A percentile compares a stretch with the other conserved stretches of the same genome.
Evolutionary conservation across 2,113 vertebrate genomes (phyloP).

Genomic region (Labrus mixtus): DNA sequence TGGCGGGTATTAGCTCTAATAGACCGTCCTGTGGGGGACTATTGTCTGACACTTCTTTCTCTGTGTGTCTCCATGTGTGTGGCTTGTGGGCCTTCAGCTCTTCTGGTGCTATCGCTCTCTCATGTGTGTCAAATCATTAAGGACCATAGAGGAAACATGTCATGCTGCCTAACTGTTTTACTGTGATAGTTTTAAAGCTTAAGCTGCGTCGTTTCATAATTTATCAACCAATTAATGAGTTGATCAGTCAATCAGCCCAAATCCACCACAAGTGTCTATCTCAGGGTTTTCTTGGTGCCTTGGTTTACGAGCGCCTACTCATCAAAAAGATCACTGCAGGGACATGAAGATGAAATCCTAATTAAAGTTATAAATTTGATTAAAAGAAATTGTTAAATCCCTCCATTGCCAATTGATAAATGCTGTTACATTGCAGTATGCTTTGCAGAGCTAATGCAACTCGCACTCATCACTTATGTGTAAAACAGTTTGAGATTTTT

Average conservation of each 20-base stretch:
- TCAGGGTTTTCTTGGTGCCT: neutral
- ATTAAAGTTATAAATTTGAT: neutral
- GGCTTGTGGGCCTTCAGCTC: neutral
- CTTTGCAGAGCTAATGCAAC: neutral
- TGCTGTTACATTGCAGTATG: neutral
- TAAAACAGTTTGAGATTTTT: too few species aligned
- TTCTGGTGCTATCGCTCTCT: neutral
- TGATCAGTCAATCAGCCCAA: neutral
- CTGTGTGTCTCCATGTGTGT: neutral
- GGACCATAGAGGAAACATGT: neutral
- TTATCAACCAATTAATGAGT: neutral
- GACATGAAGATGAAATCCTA: slow-evolving; percentile 1
- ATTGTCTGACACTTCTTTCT: slow-evolving; percentile 33
- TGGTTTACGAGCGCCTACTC: neutral
- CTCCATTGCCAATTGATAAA: too few species aligned
- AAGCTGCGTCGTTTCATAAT: slow-evolving; percentile 16
- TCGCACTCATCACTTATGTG: neutral
- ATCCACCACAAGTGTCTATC: neutral
- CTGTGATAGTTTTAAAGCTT: neutral
- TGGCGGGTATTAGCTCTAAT: slow-evolving; percentile 63
- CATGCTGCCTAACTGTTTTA: neutral
- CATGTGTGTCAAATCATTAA: neutral
- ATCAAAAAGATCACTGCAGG: neutral
- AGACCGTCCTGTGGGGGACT: slow-evolving; percentile 59
- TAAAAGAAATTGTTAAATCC: neutral